phyloP scores from a whole-genome alignment of 2,888 invertebrate species.

The Dicyrtomina minuta region DNA sequence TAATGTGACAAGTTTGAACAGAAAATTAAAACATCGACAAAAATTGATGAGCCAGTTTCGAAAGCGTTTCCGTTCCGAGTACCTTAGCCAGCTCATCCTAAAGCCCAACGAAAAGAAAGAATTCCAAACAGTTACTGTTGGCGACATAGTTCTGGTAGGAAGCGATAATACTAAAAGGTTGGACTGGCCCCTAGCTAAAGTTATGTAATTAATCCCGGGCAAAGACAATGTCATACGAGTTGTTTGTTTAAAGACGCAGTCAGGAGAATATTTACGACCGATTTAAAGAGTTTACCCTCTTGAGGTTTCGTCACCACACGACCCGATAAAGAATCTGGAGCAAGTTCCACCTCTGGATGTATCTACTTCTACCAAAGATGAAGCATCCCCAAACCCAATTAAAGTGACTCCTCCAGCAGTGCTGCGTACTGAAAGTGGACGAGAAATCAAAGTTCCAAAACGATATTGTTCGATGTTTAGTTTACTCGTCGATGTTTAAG shows the following conservation, averaged over 20 bases:
- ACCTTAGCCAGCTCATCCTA: conserved; percentile 41
- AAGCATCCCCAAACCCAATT: no score
- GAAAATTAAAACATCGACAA: conserved; percentile 42
- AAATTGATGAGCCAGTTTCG: conserved; percentile 47
- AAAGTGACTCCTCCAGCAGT: no score
- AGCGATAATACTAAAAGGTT: background rate
- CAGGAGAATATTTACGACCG: background rate
- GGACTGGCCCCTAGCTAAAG: conserved; percentile 10
- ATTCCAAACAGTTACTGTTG: no score
- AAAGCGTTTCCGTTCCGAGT: conserved; percentile 49
- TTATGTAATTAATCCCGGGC: background rate
- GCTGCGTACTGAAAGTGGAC: no score
- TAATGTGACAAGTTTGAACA: conserved; percentile 26
- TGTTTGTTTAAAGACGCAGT: background rate
- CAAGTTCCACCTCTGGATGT: no score
- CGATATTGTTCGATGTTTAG: no score
- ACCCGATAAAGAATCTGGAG: no score
- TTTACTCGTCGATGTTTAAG: no score
- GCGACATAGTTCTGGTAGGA: background rate
- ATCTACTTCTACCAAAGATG: no score
- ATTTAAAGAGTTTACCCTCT: background rate
- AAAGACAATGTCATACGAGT: background rate
- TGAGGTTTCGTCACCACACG: background rate
- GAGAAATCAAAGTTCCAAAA: no score
- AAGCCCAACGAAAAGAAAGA: background rate